A percentile compares a stretch with the other conserved stretches of the same genome.
phyloP scores from a whole-genome alignment of 1,140 invertebrate genomes.

The Danaus melanippus region DNA sequence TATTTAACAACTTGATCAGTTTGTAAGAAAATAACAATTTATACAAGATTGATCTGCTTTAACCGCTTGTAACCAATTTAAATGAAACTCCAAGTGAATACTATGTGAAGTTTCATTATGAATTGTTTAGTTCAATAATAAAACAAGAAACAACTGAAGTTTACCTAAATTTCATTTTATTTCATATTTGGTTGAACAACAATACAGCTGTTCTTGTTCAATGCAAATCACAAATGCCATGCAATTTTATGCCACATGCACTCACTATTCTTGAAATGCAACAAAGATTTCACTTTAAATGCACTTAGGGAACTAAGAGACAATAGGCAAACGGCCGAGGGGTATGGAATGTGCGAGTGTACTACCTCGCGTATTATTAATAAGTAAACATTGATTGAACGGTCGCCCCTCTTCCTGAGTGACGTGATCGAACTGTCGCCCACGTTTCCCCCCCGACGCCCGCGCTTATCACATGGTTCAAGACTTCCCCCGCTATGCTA shows the following conservation, averaged over 20 bases:
- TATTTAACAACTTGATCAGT: no score
- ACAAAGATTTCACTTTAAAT: constrained; percentile 57
- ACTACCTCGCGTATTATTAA: constrained; percentile 57
- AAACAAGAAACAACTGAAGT: not conserved
- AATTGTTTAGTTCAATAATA: no score
- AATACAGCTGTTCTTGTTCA: constrained; percentile 42
- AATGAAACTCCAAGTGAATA: no score
- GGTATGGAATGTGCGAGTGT: constrained; percentile 62
- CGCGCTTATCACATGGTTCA: constrained; percentile 54
- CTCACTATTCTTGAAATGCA: constrained; percentile 44
- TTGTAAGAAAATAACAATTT: no score
- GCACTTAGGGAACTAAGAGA: constrained; percentile 41
- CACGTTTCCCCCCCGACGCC: constrained; percentile 39
- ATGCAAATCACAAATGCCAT: constrained; percentile 18
- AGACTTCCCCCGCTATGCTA: constrained; percentile 23
- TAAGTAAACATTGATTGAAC: constrained; percentile 54
- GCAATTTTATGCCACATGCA: constrained; percentile 36
- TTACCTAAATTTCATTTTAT: constrained; percentile 71
- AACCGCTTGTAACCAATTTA: no score
- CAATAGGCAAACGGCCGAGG: constrained; percentile 34
- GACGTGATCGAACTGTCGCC: constrained; percentile 44
- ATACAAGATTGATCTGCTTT: no score
- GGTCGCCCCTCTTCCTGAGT: constrained; percentile 43
- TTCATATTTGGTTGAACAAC: constrained; percentile 55
- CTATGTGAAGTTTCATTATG: no score